Evolutionary conservation across 2,113 vertebrate species (phyloP), one percentile per base, ranked within the genome.

Genomic region (Triplophysa tibetana): DNA sequence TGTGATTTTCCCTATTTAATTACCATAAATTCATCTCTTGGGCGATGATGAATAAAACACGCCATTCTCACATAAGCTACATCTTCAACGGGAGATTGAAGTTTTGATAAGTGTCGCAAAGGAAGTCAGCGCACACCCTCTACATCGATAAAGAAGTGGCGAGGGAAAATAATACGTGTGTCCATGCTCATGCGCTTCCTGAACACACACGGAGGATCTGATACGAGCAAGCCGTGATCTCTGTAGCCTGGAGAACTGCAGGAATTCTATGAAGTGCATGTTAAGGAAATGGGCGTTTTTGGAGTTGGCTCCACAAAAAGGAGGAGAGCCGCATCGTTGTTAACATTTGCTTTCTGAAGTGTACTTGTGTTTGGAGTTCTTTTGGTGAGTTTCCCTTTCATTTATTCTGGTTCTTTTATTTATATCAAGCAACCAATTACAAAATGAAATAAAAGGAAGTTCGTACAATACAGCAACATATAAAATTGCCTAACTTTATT

Each of bases 221-320:
- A 69, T 54, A 77, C 81, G 75, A 82, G 75, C 70, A 61, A 26
- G 43, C 3, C 29, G 29, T 29, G 29, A 29, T 29, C 29, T 29
- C 29, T 29, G 29, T 4, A 29, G 29, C 29, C 33, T 38, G 6
- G 33, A 38, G 33, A 38, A 38, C 33, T 16, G 73, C 82, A 81
- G 74, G 84, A 75, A 74, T 83, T 86, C 75, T 86, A 23, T 77
- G 89, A 58, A 7, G n/a, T 58, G n/a, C 87, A 91, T 43, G 69
- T 0, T 60, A 83, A 92, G 92, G 91, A 93, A 93, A 92, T 91
- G 86, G 90, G 89, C 85, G 89, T 89, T 82, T 82, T 43, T 76
- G 60, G 19, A 78, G 61, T 52, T 26, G 52, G 48, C 78, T 58
- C 74, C 78, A 84, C 62, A 70, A 84, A 80, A 82, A 16, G 16